Evolutionary conservation across 2,797 vertebrate genomes (phyloP), one percentile per base, ranked within the genome.

Genomic region (Knipowitschia caucasica): DNA sequence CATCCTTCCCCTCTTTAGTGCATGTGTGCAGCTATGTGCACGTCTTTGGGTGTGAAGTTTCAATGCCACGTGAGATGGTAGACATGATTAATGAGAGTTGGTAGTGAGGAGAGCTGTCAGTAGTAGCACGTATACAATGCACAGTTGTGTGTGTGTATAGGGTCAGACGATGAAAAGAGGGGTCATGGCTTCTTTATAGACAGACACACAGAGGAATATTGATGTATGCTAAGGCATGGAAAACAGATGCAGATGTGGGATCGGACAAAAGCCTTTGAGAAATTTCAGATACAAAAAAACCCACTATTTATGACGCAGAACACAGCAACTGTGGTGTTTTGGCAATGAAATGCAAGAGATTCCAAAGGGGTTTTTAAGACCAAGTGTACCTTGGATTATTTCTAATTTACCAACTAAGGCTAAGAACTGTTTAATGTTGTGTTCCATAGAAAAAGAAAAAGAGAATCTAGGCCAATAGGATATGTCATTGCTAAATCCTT

Each of bases 41-140:
- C 47, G 1, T 58, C 31, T 59, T 27, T 55, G 20, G n/a, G 10
- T 3, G 12, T 67, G 53, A 30, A 57, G 62, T 71, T 65, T 72
- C 64, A 77, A 55, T 75, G 59, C 69, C 80, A 75, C 62, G 62
- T 20, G 34, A 80, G 77, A 80, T 86, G 72, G 75, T 78, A 77
- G 88, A 82, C 78, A 81, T 87, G 87, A 91, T 89, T 90, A 85
- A 89, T 89, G 84, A 81, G 75, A 62, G 53, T 69, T 85, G 62
- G 27, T 18, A 39, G 62, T 56, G 70, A 83, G 73, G 67, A 77
- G 71, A 64, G 64, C 78, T 47, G 69, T 78, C 71, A 64, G 74
- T 66, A 67, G 46, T 60, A 4, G 42, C 42, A 7, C 3, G 56
- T 71, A 62, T 50, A 79, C 64, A 70, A 53, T 58, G 73, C 50